Percentiles rank a stretch among this genome's conserved stretches.
phyloP scores from a whole-genome alignment of 2,888 invertebrate species.

The Melangyna quadrimaculata region DNA sequence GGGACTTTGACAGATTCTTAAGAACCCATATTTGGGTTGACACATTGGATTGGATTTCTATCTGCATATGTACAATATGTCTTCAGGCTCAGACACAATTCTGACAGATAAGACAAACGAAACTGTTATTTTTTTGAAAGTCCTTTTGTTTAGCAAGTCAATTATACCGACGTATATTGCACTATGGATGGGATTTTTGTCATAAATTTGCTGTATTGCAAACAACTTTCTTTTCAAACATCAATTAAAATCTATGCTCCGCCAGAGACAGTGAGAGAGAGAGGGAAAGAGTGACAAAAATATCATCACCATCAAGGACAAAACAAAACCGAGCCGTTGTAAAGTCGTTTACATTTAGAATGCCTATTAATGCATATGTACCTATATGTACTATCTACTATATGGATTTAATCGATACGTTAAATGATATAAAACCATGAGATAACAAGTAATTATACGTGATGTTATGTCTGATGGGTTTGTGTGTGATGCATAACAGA shows the following conservation, averaged over 20 bases:
- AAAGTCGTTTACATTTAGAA: slow-evolving; percentile 2
- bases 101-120: too few species aligned
- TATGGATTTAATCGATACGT: slow-evolving; percentile 2
- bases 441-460: slow-evolving; percentile 18
- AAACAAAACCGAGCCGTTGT: neutral
- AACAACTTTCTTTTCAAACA: neutral
- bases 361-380: neutral
- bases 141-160: neutral
- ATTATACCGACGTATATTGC: neutral
- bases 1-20: too few species aligned
- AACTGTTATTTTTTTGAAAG: neutral
- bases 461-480: slow-evolving; percentile 3
- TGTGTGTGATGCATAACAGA: neutral
- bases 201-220: neutral
- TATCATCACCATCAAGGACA: neutral
- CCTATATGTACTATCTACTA: neutral
- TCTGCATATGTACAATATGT: too few species aligned
- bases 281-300: neutral
- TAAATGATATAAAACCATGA: neutral
- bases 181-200: neutral
- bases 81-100: too few species aligned
- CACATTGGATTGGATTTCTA: too few species aligned
- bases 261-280: neutral
- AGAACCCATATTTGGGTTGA: too few species aligned
- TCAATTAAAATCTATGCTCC: neutral